Evolutionary conservation across 2,888 invertebrate genomes (phyloP).

Genomic region (Ectemnius cavifrons): DNA sequence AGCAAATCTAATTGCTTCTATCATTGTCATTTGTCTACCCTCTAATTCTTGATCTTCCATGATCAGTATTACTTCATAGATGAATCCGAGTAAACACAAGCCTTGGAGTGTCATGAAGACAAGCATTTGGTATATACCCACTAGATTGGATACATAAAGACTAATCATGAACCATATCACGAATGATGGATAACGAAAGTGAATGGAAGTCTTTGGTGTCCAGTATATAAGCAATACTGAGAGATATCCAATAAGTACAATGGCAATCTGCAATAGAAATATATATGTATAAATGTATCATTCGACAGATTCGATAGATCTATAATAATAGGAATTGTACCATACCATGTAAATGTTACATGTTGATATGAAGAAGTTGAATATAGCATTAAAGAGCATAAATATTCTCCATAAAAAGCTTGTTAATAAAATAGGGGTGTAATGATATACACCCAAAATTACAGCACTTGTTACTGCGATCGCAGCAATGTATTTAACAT

Average conservation of each 20-base stretch:
- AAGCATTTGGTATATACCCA: slow-evolving; percentile 88
- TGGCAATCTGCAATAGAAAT: slow-evolving; percentile 81
- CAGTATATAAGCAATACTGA: slow-evolving; percentile 86
- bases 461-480: slow-evolving; percentile 77
- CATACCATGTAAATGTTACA: slow-evolving; percentile 81
- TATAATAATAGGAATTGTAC: slow-evolving; percentile 44
- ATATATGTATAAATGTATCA: slow-evolving; percentile 1
- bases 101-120: slow-evolving; percentile 85
- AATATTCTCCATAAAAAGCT: slow-evolving; percentile 81
- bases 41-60: slow-evolving; percentile 79
- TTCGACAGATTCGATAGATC: too few species aligned
- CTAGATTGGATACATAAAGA: slow-evolving; percentile 86
- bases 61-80: slow-evolving; percentile 81
- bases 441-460: slow-evolving; percentile 84
- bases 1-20: slow-evolving; percentile 67
- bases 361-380: slow-evolving; percentile 79
- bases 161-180: slow-evolving; percentile 88
- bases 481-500: slow-evolving; percentile 82
- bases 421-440: slow-evolving; percentile 84
- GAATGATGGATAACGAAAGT: slow-evolving; percentile 85
- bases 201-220: slow-evolving; percentile 84
- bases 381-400: slow-evolving; percentile 78
- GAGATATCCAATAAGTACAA: slow-evolving; percentile 85
- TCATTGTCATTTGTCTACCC: slow-evolving; percentile 69
- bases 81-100: slow-evolving; percentile 84